Evolutionary conservation across 2,888 invertebrate genomes (phyloP).

Genomic region (Cerceris rybyensis): DNA sequence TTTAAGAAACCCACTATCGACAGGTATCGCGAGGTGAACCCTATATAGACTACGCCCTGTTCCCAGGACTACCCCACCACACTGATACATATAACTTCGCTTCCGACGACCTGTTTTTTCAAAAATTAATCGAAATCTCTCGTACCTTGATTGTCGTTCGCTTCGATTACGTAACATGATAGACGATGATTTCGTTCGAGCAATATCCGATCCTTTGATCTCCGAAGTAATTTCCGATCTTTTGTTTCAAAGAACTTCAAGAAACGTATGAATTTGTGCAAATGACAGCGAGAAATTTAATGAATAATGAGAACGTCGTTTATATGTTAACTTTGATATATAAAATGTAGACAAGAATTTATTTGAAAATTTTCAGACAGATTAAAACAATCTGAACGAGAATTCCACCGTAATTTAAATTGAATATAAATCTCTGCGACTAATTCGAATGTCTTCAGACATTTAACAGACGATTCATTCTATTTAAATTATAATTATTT

Average conservation of each 20-base stretch:
- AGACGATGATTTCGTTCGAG: neutral
- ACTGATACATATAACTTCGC: conserved; percentile 10
- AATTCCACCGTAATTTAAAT: too few relatives aligned
- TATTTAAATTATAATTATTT: too few relatives aligned
- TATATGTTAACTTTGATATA: neutral
- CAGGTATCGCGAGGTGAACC: conserved; percentile 26
- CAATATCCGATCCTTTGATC: neutral
- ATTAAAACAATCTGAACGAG: too few relatives aligned
- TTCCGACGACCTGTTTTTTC: conserved; percentile 38
- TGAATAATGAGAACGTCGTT: neutral
- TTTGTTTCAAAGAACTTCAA: neutral
- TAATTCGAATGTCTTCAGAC: too few relatives aligned
- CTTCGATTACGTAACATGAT: conserved; percentile 6
- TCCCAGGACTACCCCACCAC: conserved; percentile 25
- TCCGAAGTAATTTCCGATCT: neutral
- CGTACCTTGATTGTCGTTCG: conserved; percentile 5
- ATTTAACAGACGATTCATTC: too few relatives aligned
- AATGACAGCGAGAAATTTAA: neutral
- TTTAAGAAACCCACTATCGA: conserved; percentile 27
- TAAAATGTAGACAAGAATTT: neutral
- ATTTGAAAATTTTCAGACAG: too few relatives aligned
- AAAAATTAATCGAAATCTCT: conserved; percentile 21
- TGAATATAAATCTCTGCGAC: too few relatives aligned
- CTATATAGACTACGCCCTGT: conserved; percentile 36
- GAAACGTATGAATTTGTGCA: too few relatives aligned